Conservation (phyloP, 2,113 vertebrate species). For the Upupa epops region DNA sequence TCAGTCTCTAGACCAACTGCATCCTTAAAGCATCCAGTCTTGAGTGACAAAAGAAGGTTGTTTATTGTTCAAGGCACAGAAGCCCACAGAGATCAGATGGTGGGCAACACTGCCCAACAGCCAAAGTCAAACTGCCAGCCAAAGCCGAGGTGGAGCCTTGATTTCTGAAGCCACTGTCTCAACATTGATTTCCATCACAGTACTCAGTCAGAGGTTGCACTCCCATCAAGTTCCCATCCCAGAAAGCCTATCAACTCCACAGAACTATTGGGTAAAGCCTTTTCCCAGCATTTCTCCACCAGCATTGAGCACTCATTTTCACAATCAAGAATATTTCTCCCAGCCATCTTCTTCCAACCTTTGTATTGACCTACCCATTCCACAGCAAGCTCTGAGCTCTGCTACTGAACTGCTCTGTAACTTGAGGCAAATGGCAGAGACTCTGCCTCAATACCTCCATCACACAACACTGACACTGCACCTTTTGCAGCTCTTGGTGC, state of each 20-base stretch:
- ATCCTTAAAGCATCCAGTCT: not conserved
- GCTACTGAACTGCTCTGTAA: not conserved
- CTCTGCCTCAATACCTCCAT: not conserved
- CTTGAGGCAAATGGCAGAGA: not conserved
- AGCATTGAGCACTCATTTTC: not conserved
- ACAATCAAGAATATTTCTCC: not conserved
- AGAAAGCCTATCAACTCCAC: not conserved
- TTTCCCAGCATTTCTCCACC: not conserved
- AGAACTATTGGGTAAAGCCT: not conserved
- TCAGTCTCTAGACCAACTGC: not conserved
- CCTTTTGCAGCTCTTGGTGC: not conserved
- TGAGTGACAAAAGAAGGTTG: not conserved
- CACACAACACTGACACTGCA: not conserved
- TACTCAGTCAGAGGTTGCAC: not conserved
- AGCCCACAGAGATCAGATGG: not conserved
- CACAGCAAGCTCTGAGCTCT: not conserved
- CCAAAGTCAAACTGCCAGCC: not conserved
- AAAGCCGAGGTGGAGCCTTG: not conserved
- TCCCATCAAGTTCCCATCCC: not conserved
- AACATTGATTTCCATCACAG: not conserved
- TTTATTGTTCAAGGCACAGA: not conserved
- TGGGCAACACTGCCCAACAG: not conserved
- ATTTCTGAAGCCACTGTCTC: not conserved
- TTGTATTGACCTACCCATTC: not conserved
- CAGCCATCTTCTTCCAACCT: not conserved